Base-by-base conservation (phyloP, 2,888 invertebrate species). In the Rhabditoides inermis region DNA sequence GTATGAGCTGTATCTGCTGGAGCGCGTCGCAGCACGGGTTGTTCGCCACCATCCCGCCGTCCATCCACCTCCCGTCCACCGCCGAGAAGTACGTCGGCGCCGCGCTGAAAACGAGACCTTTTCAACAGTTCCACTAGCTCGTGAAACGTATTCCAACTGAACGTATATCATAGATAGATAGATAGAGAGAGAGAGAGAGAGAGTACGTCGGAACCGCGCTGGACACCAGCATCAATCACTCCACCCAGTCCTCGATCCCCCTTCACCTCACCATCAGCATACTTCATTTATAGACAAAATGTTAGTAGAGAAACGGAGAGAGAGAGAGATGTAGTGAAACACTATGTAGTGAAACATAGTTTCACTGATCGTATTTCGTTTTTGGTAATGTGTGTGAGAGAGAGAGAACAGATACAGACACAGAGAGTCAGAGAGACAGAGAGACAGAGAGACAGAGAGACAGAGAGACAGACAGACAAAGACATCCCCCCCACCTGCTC, bases 41-140 rank as follows among this genome's bases (percentile, higher is more conserved):
- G 45, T 71, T 71, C 12, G 68, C 62, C 25, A 73, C 62, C 12
- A 70, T 50, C 15, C 73, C 73, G 2, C 95, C 95, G 76, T 95
- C 95, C 46, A 95, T 79, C 59, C 73, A 53, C 62, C 60, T 48
- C 68, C 77, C 67, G 32, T 72, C 61, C 53, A 77, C 45, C 69
- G 75, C 49, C 70, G 61, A 68, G 78, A 95, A 95, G 79, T 91
- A 98, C 0, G 92, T 89, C 0, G 95, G 95, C n/a, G 95, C 95
- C 0, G 95, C 95, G 1, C 95, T 94, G 1, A 89, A 88, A 3
- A 15, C 10, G 20, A 41, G 10, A 3, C 26, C 20, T 25, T n/a
- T 2, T 44, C n/a, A 44, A 23, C 7, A 15, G 1, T 2, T 2
- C n/a, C 41, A 44, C 7, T 27, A 39, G n/a, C n/a, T n/a, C n/a